Percentiles rank a stretch among this genome's conserved stretches.
Evolutionary conservation across 1,140 invertebrate genomes (phyloP).

Genomic region (Monomorium pharaonis): DNA sequence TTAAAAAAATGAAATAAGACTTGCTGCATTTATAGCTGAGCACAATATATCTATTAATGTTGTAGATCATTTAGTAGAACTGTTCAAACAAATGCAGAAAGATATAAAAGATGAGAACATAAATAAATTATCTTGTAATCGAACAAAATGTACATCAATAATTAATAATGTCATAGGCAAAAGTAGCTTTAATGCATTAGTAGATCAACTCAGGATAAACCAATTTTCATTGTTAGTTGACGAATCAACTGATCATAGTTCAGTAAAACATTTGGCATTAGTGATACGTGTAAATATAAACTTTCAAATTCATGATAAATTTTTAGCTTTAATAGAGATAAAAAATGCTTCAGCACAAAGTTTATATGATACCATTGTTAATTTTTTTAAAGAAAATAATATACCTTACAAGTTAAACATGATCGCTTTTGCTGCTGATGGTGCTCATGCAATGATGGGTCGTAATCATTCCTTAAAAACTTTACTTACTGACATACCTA

Average conservation of each 20-base stretch:
- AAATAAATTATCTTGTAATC: not conserved
- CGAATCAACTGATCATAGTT: not conserved
- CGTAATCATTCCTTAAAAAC: constrained; percentile 2
- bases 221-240: not conserved
- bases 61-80: not conserved
- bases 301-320: not conserved
- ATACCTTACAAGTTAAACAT: not conserved
- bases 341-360: not conserved
- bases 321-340: not conserved
- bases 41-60: not conserved
- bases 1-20: not conserved
- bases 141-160: constrained; percentile 3
- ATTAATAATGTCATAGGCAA: constrained; percentile 1
- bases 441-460: not conserved
- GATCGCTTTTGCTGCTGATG: no score
- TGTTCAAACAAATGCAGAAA: not conserved
- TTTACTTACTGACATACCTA: not conserved
- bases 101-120: not conserved
- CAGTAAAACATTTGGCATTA: not conserved
- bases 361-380: not conserved
- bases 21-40: not conserved
- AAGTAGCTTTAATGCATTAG: not conserved
- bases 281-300: not conserved
- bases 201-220: not conserved
- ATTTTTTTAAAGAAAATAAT: not conserved